Base-by-base conservation (phyloP, 2,797 vertebrate species). In the Pseudomugil gertrudae region DNA sequence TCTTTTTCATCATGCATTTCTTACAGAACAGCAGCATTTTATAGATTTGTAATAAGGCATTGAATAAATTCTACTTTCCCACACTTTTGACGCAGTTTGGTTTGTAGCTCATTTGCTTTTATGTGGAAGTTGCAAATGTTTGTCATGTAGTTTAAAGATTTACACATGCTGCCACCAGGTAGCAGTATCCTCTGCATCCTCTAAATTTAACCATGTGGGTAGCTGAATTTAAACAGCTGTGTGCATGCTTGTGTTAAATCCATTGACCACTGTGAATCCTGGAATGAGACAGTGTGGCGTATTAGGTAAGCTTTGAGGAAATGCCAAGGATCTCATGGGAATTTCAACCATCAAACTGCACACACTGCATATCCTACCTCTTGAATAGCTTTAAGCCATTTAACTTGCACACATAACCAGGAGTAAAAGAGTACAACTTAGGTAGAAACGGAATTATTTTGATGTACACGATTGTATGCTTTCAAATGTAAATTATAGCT, bases 1-100 rank as follows among this genome's bases (percentile, higher is more conserved):
- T 77, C 76, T 78, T 89, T 85, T 76, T 86, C 81, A 79, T 74
- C 30, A 74, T 80, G 60, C 80, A 87, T 92, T 88, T 90, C 81
- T 82, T 91, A 88, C 80, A 72, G 65, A 87, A 78, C 72, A 84
- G 81, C 63, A 83, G 74, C 82, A 80, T 93, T 93, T 91, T 93
- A 89, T 90, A 88, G 79, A 90, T 84, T 92, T 93, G 87, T 90
- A 86, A 90, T 87, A 74, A 89, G 68, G 59, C 70, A 89, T 90
- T 92, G 80, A 95, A 94, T 92, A 91, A 92, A 89, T 81, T 81
- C 77, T 90, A 87, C 85, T 92, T 92, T 93, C 86, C 85, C 78
- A 87, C 23, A 59, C 30, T 43, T 66, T 19, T 59, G 48, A 6
- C 15, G 2, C 21, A 48, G 11, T 63, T 72, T 76, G 10, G 72